Conservation (phyloP, 2,888 invertebrate species). For the Chorisops tibialis region DNA sequence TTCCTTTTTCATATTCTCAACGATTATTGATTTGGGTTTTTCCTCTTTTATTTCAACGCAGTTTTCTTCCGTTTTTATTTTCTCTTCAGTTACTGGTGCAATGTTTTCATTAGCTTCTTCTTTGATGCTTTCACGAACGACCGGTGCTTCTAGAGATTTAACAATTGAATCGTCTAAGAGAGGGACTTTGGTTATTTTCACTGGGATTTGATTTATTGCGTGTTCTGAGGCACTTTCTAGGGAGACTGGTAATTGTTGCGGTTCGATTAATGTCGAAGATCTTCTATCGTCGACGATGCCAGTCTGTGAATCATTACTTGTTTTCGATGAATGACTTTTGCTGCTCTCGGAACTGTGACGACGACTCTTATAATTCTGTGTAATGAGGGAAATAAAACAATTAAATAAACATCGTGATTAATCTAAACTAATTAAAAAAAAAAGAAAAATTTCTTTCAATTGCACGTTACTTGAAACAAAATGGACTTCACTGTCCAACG, state of each 20-base stretch:
- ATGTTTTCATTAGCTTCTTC: not conserved
- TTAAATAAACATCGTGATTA: no score
- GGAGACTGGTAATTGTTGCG: slow-evolving; percentile 14
- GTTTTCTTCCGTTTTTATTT: not conserved
- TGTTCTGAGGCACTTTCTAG: slow-evolving; percentile 31
- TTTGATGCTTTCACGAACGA: not conserved
- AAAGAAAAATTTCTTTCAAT: no score
- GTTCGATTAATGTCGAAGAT: no score
- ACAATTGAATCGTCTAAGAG: not conserved
- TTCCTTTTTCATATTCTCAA: not conserved
- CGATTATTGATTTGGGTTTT: not conserved
- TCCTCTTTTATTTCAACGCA: not conserved
- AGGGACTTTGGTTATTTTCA: slow-evolving; percentile 11
- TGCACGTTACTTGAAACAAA: no score
- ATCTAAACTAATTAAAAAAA: no score
- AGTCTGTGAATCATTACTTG: slow-evolving; percentile 4
- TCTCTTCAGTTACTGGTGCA: not conserved
- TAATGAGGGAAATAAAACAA: not conserved
- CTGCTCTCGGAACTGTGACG: slow-evolving; percentile 28
- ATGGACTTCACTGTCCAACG: no score
- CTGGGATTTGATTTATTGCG: slow-evolving; percentile 18
- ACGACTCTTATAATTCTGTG: slow-evolving; percentile 22
- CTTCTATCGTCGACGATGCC: not conserved
- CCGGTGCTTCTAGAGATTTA: not conserved
- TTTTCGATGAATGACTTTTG: slow-evolving; percentile 26